Percentiles rank a stretch among this genome's conserved stretches.
phyloP scores from a whole-genome alignment of 2,888 invertebrate species.

The Acanthopleura granulata region DNA sequence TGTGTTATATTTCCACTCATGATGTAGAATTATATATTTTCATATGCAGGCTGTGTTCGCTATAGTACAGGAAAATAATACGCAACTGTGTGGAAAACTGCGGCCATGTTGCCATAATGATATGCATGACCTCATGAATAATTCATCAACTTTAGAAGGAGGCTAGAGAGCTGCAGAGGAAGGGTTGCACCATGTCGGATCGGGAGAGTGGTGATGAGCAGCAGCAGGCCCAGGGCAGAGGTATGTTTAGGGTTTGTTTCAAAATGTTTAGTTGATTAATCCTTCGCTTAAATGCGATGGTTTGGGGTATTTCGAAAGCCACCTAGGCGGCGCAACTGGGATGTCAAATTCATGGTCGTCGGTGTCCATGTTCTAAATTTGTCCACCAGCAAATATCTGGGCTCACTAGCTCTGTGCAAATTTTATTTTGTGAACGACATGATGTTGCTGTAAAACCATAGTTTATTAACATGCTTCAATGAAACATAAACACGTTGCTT shows the following conservation, averaged over 20 bases:
- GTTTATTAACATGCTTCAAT: neutral
- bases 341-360: constrained; percentile 18
- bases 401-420: neutral
- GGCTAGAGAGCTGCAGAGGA: constrained; percentile 62
- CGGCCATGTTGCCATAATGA: constrained; percentile 17
- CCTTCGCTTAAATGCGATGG: neutral
- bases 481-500: neutral
- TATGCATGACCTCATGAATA: constrained; percentile 59
- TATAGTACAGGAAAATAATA: neutral
- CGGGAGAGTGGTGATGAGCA: constrained; percentile 70
- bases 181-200: constrained; percentile 71
- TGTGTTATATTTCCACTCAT: no score
- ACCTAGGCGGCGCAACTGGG: neutral
- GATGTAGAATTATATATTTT: no score
- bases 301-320: neutral
- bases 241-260: constrained; percentile 35
- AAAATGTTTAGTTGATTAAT: neutral
- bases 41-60: no score
- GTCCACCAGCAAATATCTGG: constrained; percentile 15
- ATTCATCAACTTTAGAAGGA: constrained; percentile 65
- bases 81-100: constrained; percentile 3
- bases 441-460: no score
- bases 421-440: no score
- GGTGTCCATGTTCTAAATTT: constrained; percentile 17
- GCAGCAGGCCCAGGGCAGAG: constrained; percentile 66